These are phyloP conservation scores for Bungarus multicinctus DNA, from an alignment of 2,113 vertebrate species.

Conservation along the genomic window DNA sequence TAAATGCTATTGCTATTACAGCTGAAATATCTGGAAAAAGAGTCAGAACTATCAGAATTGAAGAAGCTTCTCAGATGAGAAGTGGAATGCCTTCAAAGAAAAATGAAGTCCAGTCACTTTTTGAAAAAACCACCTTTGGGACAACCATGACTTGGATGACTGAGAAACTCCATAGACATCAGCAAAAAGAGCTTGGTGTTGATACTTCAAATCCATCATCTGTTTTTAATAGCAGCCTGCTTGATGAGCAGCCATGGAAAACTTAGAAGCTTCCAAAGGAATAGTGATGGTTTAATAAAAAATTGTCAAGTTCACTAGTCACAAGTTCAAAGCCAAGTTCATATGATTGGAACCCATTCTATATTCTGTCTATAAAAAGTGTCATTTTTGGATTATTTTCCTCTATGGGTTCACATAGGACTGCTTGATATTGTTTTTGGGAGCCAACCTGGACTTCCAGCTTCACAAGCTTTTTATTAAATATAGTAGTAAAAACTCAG, in stretches of 20 bases:
- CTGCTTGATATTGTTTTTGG: background rate
- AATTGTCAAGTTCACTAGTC: background rate
- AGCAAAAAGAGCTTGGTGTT: background rate
- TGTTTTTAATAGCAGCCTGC: background rate
- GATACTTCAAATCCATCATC: background rate
- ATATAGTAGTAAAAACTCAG: background rate
- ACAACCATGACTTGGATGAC: background rate
- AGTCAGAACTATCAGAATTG: background rate
- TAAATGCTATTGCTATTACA: background rate
- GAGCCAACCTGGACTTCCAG: too few species aligned
- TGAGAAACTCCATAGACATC: too few species aligned
- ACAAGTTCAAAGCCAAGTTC: background rate
- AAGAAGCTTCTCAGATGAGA: background rate
- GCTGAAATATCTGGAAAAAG: background rate
- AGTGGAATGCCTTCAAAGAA: background rate
- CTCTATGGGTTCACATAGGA: background rate
- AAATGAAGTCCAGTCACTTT: background rate
- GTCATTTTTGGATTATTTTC: background rate
- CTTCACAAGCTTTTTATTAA: background rate
- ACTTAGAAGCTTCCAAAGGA: background rate
- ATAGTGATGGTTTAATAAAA: background rate
- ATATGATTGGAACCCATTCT: background rate
- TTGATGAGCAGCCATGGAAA: background rate
- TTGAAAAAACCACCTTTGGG: background rate
- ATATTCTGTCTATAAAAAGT: background rate